Conservation (phyloP, 30 jellyfish, hydroid and myxozoan genomes). For the Turritopsis dohrnii region DNA sequence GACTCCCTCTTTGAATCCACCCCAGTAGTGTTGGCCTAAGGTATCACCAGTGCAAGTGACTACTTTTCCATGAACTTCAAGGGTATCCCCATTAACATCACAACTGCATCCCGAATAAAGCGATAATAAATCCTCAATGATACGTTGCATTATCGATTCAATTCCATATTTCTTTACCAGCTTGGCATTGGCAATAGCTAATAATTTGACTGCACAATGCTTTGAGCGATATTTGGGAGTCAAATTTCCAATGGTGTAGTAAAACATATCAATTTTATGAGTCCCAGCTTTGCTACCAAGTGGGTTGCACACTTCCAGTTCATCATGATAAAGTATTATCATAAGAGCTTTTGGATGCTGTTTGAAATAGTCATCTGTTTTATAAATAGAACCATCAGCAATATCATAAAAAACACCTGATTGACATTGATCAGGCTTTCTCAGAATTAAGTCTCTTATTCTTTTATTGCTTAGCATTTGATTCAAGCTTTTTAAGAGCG, state of each 20-base stretch:
- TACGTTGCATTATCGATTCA: constrained; percentile 25
- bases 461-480: constrained; percentile 31
- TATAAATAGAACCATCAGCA: constrained; percentile 30
- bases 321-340: constrained; percentile 29
- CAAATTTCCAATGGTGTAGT: constrained; percentile 26
- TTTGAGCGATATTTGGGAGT: constrained; percentile 35
- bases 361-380: constrained; percentile 14
- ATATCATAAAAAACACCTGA: constrained; percentile 29
- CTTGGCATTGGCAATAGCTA: constrained; percentile 26
- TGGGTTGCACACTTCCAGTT: constrained; percentile 33
- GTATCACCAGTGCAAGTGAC: constrained; percentile 41
- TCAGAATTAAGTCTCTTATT: not conserved
- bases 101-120: constrained; percentile 4
- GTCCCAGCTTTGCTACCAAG: constrained; percentile 33
- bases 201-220: constrained; percentile 30
- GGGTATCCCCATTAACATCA: not conserved
- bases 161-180: constrained; percentile 32
- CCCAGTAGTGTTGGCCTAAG: constrained; percentile 40
- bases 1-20: constrained; percentile 50
- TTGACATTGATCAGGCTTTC: not conserved
- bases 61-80: constrained; percentile 29
- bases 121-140: constrained; percentile 3
- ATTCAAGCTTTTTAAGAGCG: constrained; percentile 29
- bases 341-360: constrained; percentile 18
- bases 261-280: constrained; percentile 38